Base-by-base conservation (phyloP, 1,140 invertebrate genomes). In the Drosophila nikananu region DNA sequence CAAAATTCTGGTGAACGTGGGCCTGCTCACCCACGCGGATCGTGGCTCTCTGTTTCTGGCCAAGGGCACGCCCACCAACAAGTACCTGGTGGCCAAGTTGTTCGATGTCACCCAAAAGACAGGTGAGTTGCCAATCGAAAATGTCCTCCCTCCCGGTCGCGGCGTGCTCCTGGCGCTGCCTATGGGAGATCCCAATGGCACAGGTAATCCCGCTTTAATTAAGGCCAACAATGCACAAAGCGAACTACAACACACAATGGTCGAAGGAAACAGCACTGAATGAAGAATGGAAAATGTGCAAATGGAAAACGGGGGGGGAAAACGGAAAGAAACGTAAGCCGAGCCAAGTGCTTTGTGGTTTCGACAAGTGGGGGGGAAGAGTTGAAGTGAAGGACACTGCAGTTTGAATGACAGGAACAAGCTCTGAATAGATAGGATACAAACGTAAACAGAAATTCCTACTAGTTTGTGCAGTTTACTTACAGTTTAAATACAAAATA, bases 1-100 rank as follows among this genome's bases (percentile, higher is more conserved):
- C 93, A 99, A 99, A 94, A 98, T 98, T 79, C 94, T 98, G 27
- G 97, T 97, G 19, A 99, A 98, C 93, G 97, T 98, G 3, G 96
- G 97, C 46, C 94, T 97, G 60, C 94, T 99, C 48, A 98, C 97
- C 5, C 95, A 96, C 71, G 97, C 97, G 2, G 97, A 98, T 93
- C 94, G 97, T 21, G 97, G 97, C 12, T 97, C 96, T 61, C 93
- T 98, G 61, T 98, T 98, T 93, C 94, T 99, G 57, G 97, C 97
- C 0, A 96, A 97, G 89, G 97, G 97, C 12, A 95, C 96, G 0
- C 93, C 95, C 2, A 95, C 96, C 49, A 94, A 96, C 80, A 95
- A 96, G 77, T 97, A 97, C 86, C 94, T 99, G 37, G 96, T 98
- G 41, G 97, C 97, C 9, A 98, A 98, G 93, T 94, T 98, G 44